Percentiles rank a stretch among this genome's conserved stretches.
Conservation (phyloP, 2,797 vertebrate species). For the Sebastes aleutianus region DNA sequence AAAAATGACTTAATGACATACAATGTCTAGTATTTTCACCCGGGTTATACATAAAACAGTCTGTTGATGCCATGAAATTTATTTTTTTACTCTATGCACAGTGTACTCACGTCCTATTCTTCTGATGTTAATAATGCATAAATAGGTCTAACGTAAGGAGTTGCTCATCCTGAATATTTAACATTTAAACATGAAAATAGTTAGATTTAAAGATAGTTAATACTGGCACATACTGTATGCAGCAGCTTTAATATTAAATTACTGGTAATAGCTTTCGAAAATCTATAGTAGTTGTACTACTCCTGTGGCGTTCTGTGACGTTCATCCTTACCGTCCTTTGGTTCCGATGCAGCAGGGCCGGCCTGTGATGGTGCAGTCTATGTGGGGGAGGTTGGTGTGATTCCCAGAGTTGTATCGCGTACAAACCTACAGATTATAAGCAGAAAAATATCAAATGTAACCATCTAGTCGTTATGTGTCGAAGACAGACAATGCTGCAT, state of each 20-base stretch:
- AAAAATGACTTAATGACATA: neutral
- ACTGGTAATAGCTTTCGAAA: neutral
- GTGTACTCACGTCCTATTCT: neutral
- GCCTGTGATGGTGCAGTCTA: conserved; percentile 96
- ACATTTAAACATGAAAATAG: too few species aligned
- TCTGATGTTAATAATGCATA: neutral
- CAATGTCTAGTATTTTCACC: neutral
- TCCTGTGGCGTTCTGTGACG: neutral
- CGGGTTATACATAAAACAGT: neutral
- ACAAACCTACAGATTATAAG: conserved; percentile 83
- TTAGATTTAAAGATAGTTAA: too few species aligned
- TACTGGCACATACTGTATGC: neutral
- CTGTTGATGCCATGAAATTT: neutral
- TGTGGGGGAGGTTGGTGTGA: conserved; percentile 95
- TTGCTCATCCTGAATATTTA: neutral
- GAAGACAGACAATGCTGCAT: neutral
- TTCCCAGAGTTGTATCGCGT: conserved; percentile 91
- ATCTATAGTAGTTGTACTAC: neutral
- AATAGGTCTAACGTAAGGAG: neutral
- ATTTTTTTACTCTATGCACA: neutral
- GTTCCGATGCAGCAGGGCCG: conserved; percentile 98
- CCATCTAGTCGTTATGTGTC: neutral
- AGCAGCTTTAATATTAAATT: neutral
- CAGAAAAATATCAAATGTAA: neutral
- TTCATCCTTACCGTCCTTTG: conserved; percentile 90